Conservation (phyloP, 35 echinoderm and acorn worm genomes). For the Apostichopus californicus region DNA sequence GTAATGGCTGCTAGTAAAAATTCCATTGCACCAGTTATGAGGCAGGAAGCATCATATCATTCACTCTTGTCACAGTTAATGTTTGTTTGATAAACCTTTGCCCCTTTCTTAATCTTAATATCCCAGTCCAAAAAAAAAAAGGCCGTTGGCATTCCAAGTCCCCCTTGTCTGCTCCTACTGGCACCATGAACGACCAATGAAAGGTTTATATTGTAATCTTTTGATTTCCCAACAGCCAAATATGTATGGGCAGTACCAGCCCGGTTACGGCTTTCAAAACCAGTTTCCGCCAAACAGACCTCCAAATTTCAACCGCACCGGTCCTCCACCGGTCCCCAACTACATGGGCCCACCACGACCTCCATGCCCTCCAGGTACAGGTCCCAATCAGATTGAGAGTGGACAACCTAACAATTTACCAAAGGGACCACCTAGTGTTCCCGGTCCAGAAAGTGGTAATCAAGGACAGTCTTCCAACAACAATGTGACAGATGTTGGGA, state of each 20-base stretch:
- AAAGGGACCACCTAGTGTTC: neutral
- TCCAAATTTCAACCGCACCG: slow-evolving; percentile 4
- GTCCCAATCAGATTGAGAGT: neutral
- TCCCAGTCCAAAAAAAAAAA: no score
- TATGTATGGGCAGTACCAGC: slow-evolving; percentile 8
- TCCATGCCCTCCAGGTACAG: slow-evolving; percentile 15
- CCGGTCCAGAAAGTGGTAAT: neutral
- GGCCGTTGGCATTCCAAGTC: no score
- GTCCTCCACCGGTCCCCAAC: neutral
- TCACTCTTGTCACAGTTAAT: no score
- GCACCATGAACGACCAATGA: no score
- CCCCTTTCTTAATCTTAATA: no score
- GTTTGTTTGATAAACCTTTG: no score
- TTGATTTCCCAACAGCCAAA: slow-evolving; percentile 16
- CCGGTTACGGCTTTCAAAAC: slow-evolving; percentile 5
- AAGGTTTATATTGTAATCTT: neutral
- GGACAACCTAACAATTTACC: neutral
- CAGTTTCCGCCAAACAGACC: neutral
- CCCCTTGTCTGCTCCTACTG: no score
- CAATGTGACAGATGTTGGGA: neutral
- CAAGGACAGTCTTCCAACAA: neutral
- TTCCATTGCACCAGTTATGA: no score
- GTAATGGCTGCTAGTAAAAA: no score
- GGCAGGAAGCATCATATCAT: no score
- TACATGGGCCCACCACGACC: neutral